Evolutionary conservation across 1,140 invertebrate genomes (phyloP), one percentile per base, ranked within the genome.

Genomic region (Aphidius ervi): DNA sequence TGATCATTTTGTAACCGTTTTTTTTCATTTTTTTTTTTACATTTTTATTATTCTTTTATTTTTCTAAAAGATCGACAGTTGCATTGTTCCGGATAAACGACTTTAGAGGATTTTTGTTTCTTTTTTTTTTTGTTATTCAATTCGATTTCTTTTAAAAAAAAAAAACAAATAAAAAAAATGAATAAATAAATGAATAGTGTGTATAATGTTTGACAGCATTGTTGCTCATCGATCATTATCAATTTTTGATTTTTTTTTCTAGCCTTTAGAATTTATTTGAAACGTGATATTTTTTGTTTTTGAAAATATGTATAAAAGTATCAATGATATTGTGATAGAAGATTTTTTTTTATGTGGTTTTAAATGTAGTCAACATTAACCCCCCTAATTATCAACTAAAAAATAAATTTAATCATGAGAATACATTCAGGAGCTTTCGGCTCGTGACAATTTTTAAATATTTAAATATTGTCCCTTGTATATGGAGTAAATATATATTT

Each of bases 381-480:
- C 46, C 56, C 56, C 56, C 56, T 58, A 58, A 58, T 58, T 58
- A n/a, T 58, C 6, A 47, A 10, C 39, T 23, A 20, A 56, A 57
- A 57, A 59, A 59, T 59, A 59, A 59, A 59, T 59, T 40, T 50
- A 57, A 31, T 45, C 46, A 54, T 40, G 41, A 54, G 39, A 45
- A 31, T 45, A 39, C 57, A 10, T 23, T 31, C 41, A 23, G 45
- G 64, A 52, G 58, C 54, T 61, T 65, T 62, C 63, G 70, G 68
- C 69, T 69, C 70, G 74, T 74, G 70, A 67, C 71, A 63, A 45
- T 50, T 47, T 39, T 31, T 31, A 31, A 45, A 68, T 59, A 74
- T 75, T 74, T 67, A 63, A 74, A 74, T 74, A 71, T 68, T 67
- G 52, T 55, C 47, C 55, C 37, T 59, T 65, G 48, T 4, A 31